Conservation (phyloP, 1,140 invertebrate species). For the Bombus soroeensis region DNA sequence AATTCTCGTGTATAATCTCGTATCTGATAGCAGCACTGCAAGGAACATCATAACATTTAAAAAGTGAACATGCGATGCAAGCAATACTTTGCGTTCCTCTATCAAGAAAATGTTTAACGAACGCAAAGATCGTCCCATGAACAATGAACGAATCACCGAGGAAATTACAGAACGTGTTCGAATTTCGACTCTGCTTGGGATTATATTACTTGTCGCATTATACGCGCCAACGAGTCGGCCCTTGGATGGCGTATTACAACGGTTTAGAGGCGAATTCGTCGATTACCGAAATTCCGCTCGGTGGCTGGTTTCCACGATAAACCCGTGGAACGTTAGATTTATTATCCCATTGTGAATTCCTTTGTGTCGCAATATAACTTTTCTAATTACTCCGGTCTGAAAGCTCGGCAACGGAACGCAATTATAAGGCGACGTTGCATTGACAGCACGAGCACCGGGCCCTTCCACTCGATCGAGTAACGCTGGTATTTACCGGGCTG, state of each 20-base stretch:
- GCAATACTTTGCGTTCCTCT: too few relatives aligned
- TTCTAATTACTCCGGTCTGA: not conserved
- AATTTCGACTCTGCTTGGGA: not conserved
- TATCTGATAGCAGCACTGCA: too few relatives aligned
- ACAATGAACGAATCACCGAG: too few relatives aligned
- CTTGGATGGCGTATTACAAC: not conserved
- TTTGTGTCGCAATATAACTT: slow-evolving; percentile 2
- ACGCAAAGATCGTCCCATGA: too few relatives aligned
- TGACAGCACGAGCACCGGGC: not conserved
- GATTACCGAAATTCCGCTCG: not conserved
- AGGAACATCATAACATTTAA: too few relatives aligned
- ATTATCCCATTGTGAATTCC: slow-evolving; percentile 2
- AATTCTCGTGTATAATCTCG: too few relatives aligned
- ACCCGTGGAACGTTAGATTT: not conserved
- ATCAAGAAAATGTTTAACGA: too few relatives aligned
- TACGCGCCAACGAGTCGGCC: too few relatives aligned
- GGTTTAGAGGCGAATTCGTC: not conserved
- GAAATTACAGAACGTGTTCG: too few relatives aligned
- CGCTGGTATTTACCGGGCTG: not conserved
- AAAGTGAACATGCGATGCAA: too few relatives aligned
- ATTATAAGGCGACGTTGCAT: slow-evolving; percentile 11
- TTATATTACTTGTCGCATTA: not conserved
- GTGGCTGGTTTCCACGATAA: not conserved
- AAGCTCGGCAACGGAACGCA: not conserved
- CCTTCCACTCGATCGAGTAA: not conserved